Evolutionary conservation across 2,888 invertebrate genomes (phyloP).

Genomic region (Tricholauxania praeusta): DNA sequence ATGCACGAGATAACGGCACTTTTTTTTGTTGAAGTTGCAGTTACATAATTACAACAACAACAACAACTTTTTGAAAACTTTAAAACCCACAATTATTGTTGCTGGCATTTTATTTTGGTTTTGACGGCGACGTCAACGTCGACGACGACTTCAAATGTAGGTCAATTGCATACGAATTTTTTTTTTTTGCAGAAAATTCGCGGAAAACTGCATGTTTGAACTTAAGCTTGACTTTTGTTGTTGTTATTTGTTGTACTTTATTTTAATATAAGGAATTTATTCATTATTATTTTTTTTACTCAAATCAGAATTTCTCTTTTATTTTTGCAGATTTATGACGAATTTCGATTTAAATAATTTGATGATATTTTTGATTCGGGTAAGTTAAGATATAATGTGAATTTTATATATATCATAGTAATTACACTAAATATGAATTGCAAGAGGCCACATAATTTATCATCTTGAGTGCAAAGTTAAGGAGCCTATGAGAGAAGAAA

Average conservation of each 20-base stretch:
- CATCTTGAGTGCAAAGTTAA: too few relatives aligned
- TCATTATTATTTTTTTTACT: neutral
- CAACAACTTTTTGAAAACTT: neutral
- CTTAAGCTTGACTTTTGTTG: neutral
- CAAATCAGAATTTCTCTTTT: neutral
- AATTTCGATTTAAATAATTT: neutral
- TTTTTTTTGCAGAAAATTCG: neutral
- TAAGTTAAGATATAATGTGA: neutral
- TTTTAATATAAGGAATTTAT: neutral
- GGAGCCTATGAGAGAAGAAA: neutral
- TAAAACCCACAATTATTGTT: conserved; percentile 26
- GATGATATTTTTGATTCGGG: neutral
- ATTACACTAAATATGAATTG: neutral
- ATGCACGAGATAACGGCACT: conserved; percentile 59
- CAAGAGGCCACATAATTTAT: too few relatives aligned
- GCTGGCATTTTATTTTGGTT: conserved; percentile 11
- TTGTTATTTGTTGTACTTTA: neutral
- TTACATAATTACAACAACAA: conserved; percentile 52
- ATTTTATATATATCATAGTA: neutral
- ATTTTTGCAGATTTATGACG: conserved; percentile 1
- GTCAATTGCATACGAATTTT: conserved; percentile 15
- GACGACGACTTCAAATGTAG: neutral
- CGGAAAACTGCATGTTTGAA: neutral
- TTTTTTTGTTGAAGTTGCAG: conserved; percentile 41
- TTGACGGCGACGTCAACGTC: neutral